Conservation (phyloP, 2,888 invertebrate species). For the Heliconius sara region DNA sequence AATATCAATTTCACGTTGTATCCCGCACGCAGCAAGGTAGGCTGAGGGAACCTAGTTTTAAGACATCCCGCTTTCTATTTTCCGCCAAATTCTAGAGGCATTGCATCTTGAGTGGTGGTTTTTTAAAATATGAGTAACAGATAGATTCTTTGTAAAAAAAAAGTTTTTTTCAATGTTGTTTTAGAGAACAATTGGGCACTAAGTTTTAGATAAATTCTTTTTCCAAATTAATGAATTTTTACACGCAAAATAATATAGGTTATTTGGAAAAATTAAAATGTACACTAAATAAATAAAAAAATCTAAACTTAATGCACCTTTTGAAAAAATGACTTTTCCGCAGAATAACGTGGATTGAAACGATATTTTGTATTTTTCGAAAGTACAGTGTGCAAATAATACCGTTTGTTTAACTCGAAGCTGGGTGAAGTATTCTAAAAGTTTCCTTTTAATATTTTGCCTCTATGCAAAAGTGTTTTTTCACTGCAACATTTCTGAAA, state of each 20-base stretch:
- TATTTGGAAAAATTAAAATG: background rate
- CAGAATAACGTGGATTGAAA: slow-evolving; percentile 39
- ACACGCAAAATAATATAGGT: background rate
- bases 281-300: background rate
- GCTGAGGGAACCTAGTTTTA: too few species aligned
- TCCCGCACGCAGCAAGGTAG: too few species aligned
- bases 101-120: too few species aligned
- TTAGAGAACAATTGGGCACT: too few species aligned
- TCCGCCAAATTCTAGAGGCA: too few species aligned
- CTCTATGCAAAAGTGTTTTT: slow-evolving; percentile 19
- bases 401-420: slow-evolving; percentile 50
- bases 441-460: slow-evolving; percentile 27
- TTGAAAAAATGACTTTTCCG: slow-evolving; percentile 39
- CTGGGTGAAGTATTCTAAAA: slow-evolving; percentile 44
- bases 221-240: background rate
- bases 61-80: too few species aligned
- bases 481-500: slow-evolving; percentile 4
- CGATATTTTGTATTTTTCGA: slow-evolving; percentile 52
- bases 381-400: slow-evolving; percentile 51
- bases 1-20: too few species aligned
- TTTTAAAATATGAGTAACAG: too few species aligned
- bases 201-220: too few species aligned
- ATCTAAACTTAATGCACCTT: slow-evolving; percentile 20
- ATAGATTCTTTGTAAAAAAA: too few species aligned
- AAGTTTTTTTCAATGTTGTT: too few species aligned